A percentile compares a stretch with the other conserved stretches of the same genome.
These are phyloP conservation scores for Neotoxoptera formosana DNA, from an alignment of 1,140 invertebrate species.

Conservation along the genomic window DNA sequence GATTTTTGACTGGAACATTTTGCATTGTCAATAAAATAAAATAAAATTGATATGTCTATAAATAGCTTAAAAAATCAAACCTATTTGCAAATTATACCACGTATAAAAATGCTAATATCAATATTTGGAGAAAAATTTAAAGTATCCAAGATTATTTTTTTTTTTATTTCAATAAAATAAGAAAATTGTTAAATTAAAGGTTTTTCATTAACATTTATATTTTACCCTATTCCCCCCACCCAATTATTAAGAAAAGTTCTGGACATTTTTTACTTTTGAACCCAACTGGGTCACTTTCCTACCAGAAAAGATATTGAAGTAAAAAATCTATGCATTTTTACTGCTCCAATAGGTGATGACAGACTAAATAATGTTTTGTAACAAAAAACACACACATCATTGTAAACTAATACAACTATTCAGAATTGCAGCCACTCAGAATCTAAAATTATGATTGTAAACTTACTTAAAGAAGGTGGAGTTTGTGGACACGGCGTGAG, in stretches of 20 bases:
- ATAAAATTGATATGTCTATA: too few relatives aligned
- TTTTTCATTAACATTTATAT: too few relatives aligned
- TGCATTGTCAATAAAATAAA: too few relatives aligned
- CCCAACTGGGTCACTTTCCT: neutral
- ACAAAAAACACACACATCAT: neutral
- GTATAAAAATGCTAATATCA: too few relatives aligned
- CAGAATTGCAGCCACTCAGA: neutral
- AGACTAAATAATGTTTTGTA: neutral
- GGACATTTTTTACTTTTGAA: neutral
- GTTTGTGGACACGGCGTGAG: slow-evolving; percentile 59
- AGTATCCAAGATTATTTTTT: too few relatives aligned
- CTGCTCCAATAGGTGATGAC: neutral
- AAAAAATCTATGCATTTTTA: neutral
- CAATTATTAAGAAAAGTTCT: neutral
- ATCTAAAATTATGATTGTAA: neutral
- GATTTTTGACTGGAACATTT: too few relatives aligned
- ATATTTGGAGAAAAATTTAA: too few relatives aligned
- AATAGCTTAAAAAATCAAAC: too few relatives aligned
- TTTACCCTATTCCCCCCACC: too few relatives aligned
- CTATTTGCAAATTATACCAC: too few relatives aligned
- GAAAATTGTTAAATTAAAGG: too few relatives aligned
- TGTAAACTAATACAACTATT: neutral
- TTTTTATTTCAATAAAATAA: too few relatives aligned
- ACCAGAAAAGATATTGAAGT: neutral
- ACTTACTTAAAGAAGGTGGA: slow-evolving; percentile 60